Evolutionary conservation across 2,888 invertebrate species (phyloP), one percentile per base, ranked within the genome.

Genomic region (Drosophila borealis): DNA sequence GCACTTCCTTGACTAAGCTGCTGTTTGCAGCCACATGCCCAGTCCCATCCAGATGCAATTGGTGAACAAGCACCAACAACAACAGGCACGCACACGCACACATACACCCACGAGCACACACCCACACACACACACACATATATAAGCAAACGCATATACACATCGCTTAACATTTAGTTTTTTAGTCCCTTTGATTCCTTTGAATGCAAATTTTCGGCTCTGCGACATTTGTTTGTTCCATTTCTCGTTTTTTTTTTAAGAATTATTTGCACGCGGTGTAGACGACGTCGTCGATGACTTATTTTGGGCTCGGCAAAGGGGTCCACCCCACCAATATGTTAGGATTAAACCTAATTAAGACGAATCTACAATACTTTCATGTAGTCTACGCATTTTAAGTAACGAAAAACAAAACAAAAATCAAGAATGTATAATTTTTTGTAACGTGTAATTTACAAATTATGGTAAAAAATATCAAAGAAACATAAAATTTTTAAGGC

Each of bases 1-100:
- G 74, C 98, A 98, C 93, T 98, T 98, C 84, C 84, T 91, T 4
- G 89, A 91, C 53, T 91, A 91, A 79, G 62, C 19, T 14, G 39
- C 21, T 11, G 33, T n/a, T 46, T 13, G 19, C 65, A 36, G 34
- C 54, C 48, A 19, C 36, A 50, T 36, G 19, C 59, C 56, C 57
- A 41, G 25, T 49, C 57, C 67, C 57, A 63, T 57, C 83, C 83
- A 81, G 80, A 82, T 81, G 86, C 82, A 86, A 78, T 69, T 71
- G 69, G 63, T 66, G 67, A 54, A 56, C 55, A 45, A 48, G 48
- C 60, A 61, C 63, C 36, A 42, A 60, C 36, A 56, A 62, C 60
- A 17, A 48, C n/a, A 48, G 53, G 37, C 37, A 51, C 50, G 13
- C 3, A 13, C 44, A 21, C 29, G 14, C 44, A 17, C 59, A 37